Conservation (phyloP, 2,797 vertebrate genomes). For the Telmatherina bonti region DNA sequence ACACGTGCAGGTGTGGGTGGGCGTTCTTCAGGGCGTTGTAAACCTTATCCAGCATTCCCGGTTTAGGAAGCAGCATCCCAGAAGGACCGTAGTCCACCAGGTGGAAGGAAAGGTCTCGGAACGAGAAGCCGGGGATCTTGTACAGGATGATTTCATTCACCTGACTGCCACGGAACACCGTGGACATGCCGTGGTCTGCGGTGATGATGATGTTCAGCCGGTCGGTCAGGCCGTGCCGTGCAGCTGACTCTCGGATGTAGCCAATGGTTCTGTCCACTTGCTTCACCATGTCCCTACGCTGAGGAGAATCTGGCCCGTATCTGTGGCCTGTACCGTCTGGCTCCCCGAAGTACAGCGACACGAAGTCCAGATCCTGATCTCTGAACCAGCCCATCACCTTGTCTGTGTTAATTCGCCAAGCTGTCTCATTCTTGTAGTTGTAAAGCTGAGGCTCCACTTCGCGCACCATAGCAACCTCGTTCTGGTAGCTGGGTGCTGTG, state of each 20-base stretch:
- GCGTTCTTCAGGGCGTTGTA: constrained; percentile 84
- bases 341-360: constrained; percentile 92
- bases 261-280: constrained; percentile 91
- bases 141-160: constrained; percentile 81
- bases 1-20: constrained; percentile 89
- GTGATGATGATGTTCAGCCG: constrained; percentile 90
- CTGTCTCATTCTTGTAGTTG: constrained; percentile 86
- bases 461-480: constrained; percentile 72
- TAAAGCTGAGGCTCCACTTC: constrained; percentile 82
- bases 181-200: constrained; percentile 91
- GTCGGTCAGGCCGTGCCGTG: constrained; percentile 57
- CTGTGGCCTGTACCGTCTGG: constrained; percentile 89
- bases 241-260: constrained; percentile 82
- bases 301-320: constrained; percentile 85
- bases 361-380: constrained; percentile 83
- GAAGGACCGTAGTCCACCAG: constrained; percentile 91
- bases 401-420: constrained; percentile 86
- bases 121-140: constrained; percentile 83
- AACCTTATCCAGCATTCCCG: constrained; percentile 86
- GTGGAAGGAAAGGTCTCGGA: constrained; percentile 87
- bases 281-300: constrained; percentile 83
- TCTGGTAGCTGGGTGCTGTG: constrained; percentile 86
- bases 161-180: constrained; percentile 67
- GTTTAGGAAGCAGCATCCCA: constrained; percentile 89
- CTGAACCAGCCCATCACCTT: constrained; percentile 89